Conservation (phyloP, 2,888 invertebrate genomes). For the Athrips mouffetella region DNA sequence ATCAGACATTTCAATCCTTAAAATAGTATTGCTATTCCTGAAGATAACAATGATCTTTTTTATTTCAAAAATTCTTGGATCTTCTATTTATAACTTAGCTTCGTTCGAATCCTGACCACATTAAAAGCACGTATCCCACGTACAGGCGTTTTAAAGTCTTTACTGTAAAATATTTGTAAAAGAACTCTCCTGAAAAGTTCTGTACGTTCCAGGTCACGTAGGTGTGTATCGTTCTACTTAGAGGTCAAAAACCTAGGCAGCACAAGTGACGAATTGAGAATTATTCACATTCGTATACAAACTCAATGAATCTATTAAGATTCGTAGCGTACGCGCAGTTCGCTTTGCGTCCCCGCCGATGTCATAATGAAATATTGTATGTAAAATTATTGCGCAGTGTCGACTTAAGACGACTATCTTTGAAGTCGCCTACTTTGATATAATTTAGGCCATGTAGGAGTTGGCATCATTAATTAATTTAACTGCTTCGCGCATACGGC, state of each 20-base stretch:
- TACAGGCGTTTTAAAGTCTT: neutral
- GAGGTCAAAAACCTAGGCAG: conserved; percentile 19
- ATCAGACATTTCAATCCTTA: too few species aligned
- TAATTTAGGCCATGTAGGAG: neutral
- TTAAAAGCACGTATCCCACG: neutral
- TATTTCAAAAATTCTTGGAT: neutral
- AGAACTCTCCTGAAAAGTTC: neutral
- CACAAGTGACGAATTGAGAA: conserved; percentile 32
- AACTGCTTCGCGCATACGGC: neutral
- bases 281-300: conserved; percentile 37
- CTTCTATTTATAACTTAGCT: neutral
- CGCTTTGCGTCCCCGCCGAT: neutral
- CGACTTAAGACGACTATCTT: conserved; percentile 1
- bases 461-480: neutral
- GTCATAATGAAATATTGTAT: conserved; percentile 7
- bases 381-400: conserved; percentile 6
- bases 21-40: too few species aligned
- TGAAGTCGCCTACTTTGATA: conserved; percentile 3
- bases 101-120: neutral
- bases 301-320: conserved; percentile 63
- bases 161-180: neutral
- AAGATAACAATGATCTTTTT: neutral
- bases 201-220: conserved; percentile 1
- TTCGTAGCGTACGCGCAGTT: conserved; percentile 40
- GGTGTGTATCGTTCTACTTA: conserved; percentile 11